A percentile compares a stretch with the other conserved stretches of the same genome.
These are phyloP conservation scores for Sinocyclocheilus rhinocerous DNA, from an alignment of 2,113 vertebrate genomes.

Conservation along the genomic window DNA sequence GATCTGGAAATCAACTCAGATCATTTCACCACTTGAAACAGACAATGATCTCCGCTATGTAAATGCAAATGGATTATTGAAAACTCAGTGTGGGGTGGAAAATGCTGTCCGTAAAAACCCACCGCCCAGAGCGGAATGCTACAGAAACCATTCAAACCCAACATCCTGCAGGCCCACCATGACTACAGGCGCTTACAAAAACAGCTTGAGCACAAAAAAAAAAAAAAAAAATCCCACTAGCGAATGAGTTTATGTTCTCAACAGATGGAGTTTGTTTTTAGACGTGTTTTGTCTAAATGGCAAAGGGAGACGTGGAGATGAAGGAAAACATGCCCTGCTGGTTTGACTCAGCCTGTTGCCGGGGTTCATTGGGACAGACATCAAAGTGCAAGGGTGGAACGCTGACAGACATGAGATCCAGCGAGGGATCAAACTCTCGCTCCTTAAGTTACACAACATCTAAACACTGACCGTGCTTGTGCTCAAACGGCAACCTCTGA, in stretches of 20 bases:
- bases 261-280: slow-evolving; percentile 40
- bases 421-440: slow-evolving; percentile 4
- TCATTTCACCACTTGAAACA: not conserved
- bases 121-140: not conserved
- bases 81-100: not conserved
- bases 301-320: not conserved
- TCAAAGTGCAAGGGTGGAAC: slow-evolving; percentile 29
- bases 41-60: not conserved
- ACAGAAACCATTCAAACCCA: slow-evolving; percentile 13
- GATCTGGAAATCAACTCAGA: not conserved
- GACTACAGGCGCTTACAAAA: not conserved
- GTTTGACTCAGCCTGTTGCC: not conserved
- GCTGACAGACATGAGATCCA: slow-evolving; percentile 13
- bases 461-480: not conserved
- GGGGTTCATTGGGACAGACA: slow-evolving; percentile 20
- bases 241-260: not conserved
- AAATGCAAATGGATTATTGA: slow-evolving; percentile 24
- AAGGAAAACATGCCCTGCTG: not conserved
- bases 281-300: slow-evolving; percentile 12
- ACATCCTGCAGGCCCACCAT: not conserved
- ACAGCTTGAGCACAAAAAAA: too few relatives aligned
- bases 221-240: not conserved
- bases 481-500: not conserved
- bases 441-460: slow-evolving; percentile 22
- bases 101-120: not conserved